Base-by-base conservation (phyloP, 2,888 invertebrate species). In the Cryptophagus acutangulus region DNA sequence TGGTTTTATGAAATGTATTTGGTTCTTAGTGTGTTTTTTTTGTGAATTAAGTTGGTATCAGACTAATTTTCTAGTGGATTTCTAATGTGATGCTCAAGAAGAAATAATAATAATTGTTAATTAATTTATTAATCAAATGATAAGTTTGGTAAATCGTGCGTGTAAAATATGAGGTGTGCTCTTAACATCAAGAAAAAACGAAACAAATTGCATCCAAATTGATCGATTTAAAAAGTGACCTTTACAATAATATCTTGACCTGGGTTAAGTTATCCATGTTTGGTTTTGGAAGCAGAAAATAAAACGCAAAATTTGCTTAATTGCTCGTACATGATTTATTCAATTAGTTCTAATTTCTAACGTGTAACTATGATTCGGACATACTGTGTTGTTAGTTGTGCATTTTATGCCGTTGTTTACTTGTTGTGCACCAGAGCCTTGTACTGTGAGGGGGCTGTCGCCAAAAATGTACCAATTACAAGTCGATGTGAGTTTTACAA, bases 401-500 rank as follows among this genome's bases (percentile, higher is more conserved):
- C n/a, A 26, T 26, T 13, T 26, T 26, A 20, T 20, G 17, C 31
- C 2, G 15, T 20, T 25, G 9, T 15, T 33, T 14, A 36, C 33
- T 41, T 17, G 10, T 5, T 15, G 31, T n/a, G 31, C 37, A 33
- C 12, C 34, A 29, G 17, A 14, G n/a, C 12, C 4, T 12, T 12
- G 12, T n/a, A 26, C 26, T 6, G 26, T n/a, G 33, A 45, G 38
- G 49, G 53, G 29, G 49, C 57, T 28, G 49, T 58, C 28, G 51
- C 52, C 8, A 49, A 49, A 31, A 54, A 50, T 34, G 28, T 54
- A 24, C 41, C 54, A 12, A 13, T 68, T 25, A 79, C 82, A 3
- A 73, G 72, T 4, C 75, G 71, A 52, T 86, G 85, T 62, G 84
- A 84, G 62, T 82, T 77, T 67, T 83, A 78, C 65, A 84, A 85